These are phyloP conservation scores for Porites lutea DNA, from an alignment of 64 coral and sea anemone genomes.

Conservation along the genomic window DNA sequence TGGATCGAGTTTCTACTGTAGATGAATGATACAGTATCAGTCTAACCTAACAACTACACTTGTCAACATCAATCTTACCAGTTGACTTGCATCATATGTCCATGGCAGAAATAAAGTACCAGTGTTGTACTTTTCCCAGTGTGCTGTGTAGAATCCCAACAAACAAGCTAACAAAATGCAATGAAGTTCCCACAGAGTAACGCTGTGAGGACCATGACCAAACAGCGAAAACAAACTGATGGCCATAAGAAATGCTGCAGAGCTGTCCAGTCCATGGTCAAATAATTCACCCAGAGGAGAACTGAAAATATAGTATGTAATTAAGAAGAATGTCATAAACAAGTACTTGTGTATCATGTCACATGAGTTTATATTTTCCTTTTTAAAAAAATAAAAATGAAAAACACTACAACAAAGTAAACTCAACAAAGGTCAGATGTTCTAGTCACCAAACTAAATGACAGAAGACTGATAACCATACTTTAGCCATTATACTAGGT, in stretches of 20 bases:
- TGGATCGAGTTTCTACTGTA: too few relatives aligned
- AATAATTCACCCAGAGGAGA: slow-evolving; percentile 98
- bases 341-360: too few relatives aligned
- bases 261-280: slow-evolving; percentile 97
- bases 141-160: slow-evolving; percentile 84
- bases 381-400: neutral
- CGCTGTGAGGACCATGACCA: slow-evolving; percentile 70
- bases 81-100: slow-evolving; percentile 94
- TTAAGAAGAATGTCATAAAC: too few relatives aligned
- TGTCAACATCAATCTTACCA: slow-evolving; percentile 54
- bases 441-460: too few relatives aligned
- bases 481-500: too few relatives aligned
- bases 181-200: slow-evolving; percentile 80
- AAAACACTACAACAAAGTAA: too few relatives aligned
- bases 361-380: neutral
- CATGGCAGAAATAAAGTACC: slow-evolving; percentile 90
- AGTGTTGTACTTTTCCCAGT: slow-evolving; percentile 99
- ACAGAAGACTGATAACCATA: too few relatives aligned
- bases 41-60: too few relatives aligned
- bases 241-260: slow-evolving; percentile 89
- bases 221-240: slow-evolving; percentile 84
- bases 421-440: too few relatives aligned
- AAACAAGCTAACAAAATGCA: slow-evolving; percentile 73
- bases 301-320: slow-evolving; percentile 52
- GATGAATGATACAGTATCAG: too few relatives aligned